A percentile compares a stretch with the other conserved stretches of the same genome.
These are phyloP conservation scores for Arctocebus calabarensis DNA, from an alignment of 2,797 vertebrate genomes.

Conservation along the genomic window DNA sequence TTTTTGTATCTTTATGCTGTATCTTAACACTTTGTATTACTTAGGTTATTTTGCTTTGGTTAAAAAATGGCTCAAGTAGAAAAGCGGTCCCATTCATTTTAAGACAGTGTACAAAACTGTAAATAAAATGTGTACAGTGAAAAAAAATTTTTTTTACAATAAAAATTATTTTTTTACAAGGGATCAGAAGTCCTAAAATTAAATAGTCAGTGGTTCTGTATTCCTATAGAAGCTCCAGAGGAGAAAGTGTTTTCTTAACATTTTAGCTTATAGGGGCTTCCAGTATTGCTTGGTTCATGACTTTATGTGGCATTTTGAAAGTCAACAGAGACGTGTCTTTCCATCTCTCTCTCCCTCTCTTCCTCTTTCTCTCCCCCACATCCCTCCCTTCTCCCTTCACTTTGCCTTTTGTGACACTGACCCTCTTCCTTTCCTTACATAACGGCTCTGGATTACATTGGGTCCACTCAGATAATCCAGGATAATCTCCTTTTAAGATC, in stretches of 20 bases:
- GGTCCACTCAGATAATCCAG: background rate
- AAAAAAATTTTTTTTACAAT: too few species aligned
- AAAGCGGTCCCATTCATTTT: slow-evolving; percentile 91
- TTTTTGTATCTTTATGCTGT: slow-evolving; percentile 84
- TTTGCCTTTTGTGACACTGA: background rate
- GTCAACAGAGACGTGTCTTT: too few species aligned
- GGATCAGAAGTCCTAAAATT: background rate
- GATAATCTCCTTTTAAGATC: background rate
- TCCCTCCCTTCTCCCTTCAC: background rate
- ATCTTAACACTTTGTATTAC: slow-evolving; percentile 92
- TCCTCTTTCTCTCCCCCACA: background rate
- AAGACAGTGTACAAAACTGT: slow-evolving; percentile 93
- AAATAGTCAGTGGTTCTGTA: background rate
- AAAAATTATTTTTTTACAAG: background rate
- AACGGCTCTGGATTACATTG: background rate
- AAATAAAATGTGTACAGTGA: slow-evolving; percentile 96
- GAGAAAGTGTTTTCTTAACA: background rate
- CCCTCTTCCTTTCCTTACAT: background rate
- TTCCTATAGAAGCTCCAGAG: background rate
- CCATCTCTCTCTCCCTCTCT: background rate
- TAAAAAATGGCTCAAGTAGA: slow-evolving; percentile 90
- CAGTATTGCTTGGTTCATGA: background rate
- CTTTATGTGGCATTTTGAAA: background rate
- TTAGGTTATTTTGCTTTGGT: slow-evolving; percentile 93
- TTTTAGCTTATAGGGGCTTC: background rate